These are phyloP conservation scores for Aphelinus atriplicis DNA, from an alignment of 1,140 invertebrate genomes.

Conservation along the genomic window DNA sequence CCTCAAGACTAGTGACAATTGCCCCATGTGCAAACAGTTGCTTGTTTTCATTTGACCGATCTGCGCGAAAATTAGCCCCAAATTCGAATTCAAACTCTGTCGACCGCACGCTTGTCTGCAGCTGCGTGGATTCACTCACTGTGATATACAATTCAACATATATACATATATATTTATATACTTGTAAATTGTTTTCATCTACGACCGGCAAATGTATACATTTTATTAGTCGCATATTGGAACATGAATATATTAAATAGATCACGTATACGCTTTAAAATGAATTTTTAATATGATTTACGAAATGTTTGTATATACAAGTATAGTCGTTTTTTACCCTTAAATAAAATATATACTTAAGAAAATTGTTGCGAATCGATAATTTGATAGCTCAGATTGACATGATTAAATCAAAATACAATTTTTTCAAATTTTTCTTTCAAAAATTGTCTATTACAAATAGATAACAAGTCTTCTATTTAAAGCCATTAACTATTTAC, in stretches of 20 bases:
- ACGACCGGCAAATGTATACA: no score
- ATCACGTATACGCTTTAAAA: not conserved
- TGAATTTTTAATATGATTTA: constrained; percentile 15
- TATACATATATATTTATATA: not conserved
- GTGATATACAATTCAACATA: no score
- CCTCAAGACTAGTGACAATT: constrained; percentile 74
- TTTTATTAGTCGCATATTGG: no score
- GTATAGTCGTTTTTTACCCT: constrained; percentile 13
- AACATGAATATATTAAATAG: no score
- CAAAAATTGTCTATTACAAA: not conserved
- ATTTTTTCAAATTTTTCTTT: no score
- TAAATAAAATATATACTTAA: constrained; percentile 4
- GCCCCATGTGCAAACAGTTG: constrained; percentile 76
- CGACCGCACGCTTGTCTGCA: no score
- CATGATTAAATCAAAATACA: no score
- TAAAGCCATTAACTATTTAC: not conserved
- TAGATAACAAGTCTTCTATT: not conserved
- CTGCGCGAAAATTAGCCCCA: no score
- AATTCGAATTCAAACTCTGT: no score
- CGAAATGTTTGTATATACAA: constrained; percentile 19
- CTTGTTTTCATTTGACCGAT: constrained; percentile 59
- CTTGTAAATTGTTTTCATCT: constrained; percentile 18
- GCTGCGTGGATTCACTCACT: no score
- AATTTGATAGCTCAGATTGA: no score
- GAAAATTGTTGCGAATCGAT: no score